Evolutionary conservation across 2,888 invertebrate genomes (phyloP).

Genomic region (Oxytorus armatus): DNA sequence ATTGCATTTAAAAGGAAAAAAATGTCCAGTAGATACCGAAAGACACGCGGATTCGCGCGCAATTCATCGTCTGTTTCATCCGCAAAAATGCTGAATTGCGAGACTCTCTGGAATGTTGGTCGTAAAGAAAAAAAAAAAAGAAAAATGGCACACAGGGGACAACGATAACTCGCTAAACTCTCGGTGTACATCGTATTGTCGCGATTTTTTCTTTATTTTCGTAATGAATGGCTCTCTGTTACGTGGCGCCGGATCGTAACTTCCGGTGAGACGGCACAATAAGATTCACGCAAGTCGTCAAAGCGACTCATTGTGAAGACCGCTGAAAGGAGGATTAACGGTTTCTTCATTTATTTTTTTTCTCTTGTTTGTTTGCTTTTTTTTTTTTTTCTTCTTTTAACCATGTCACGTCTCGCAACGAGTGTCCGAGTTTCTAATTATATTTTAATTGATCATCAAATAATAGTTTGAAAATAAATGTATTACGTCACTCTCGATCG

Average conservation of each 20-base stretch:
- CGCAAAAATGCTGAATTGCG: neutral
- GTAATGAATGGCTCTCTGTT: constrained; percentile 54
- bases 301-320: constrained; percentile 46
- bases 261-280: constrained; percentile 49
- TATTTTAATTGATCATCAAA: constrained; percentile 2
- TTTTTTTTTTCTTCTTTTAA: constrained; percentile 8
- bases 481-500: neutral
- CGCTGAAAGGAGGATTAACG: constrained; percentile 18
- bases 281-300: constrained; percentile 50
- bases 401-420: constrained; percentile 7
- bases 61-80: neutral
- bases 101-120: constrained; percentile 42
- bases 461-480: neutral
- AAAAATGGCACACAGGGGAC: constrained; percentile 59
- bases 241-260: constrained; percentile 42
- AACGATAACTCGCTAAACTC: constrained; percentile 32
- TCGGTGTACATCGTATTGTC: constrained; percentile 9
- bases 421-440: constrained; percentile 11
- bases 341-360: constrained; percentile 12
- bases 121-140: too few relatives aligned
- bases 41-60: too few relatives aligned
- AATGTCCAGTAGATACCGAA: neutral
- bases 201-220: constrained; percentile 21
- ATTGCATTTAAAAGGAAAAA: neutral
- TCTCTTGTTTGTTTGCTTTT: too few relatives aligned